Percentiles rank a stretch among this genome's conserved stretches.
Conservation (phyloP, 1,140 invertebrate species). For the Plectrocnemia conspersa region DNA sequence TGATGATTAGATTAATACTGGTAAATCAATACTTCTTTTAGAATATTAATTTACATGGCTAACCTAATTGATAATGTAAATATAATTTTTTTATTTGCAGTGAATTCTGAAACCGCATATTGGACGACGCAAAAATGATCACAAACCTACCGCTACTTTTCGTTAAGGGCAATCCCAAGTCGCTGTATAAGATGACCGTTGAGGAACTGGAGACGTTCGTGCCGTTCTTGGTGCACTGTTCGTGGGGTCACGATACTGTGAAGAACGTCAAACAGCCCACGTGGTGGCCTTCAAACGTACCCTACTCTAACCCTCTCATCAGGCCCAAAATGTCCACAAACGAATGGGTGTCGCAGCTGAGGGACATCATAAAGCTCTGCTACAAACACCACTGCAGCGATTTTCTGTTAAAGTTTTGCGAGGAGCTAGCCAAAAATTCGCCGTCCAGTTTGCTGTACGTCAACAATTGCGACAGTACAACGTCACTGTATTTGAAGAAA, state of each 20-base stretch:
- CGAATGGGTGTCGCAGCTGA: conserved; percentile 59
- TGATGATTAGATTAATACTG: too few relatives aligned
- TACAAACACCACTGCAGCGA: conserved; percentile 68
- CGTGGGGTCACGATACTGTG: conserved; percentile 58
- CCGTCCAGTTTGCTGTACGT: conserved; percentile 61
- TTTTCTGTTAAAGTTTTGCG: conserved; percentile 66
- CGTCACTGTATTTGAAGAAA: conserved; percentile 61
- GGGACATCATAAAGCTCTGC: conserved; percentile 63
- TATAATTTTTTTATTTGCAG: background rate
- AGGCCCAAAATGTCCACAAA: conserved; percentile 52
- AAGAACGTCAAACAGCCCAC: conserved; percentile 56
- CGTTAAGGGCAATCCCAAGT: conserved; percentile 63
- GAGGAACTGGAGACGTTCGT: conserved; percentile 63
- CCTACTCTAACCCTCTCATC: conserved; percentile 59
- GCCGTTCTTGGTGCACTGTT: conserved; percentile 70
- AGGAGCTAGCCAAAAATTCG: conserved; percentile 61
- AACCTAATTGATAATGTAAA: too few relatives aligned
- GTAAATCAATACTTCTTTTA: too few relatives aligned
- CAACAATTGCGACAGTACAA: conserved; percentile 68
- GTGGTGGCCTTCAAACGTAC: conserved; percentile 66
- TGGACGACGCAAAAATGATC: conserved; percentile 46
- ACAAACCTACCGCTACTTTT: conserved; percentile 65
- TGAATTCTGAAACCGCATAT: background rate
- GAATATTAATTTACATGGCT: too few relatives aligned
- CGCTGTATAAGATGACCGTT: conserved; percentile 58